Conservation (phyloP, 2,797 vertebrate genomes). For the Gallirallus australis region DNA sequence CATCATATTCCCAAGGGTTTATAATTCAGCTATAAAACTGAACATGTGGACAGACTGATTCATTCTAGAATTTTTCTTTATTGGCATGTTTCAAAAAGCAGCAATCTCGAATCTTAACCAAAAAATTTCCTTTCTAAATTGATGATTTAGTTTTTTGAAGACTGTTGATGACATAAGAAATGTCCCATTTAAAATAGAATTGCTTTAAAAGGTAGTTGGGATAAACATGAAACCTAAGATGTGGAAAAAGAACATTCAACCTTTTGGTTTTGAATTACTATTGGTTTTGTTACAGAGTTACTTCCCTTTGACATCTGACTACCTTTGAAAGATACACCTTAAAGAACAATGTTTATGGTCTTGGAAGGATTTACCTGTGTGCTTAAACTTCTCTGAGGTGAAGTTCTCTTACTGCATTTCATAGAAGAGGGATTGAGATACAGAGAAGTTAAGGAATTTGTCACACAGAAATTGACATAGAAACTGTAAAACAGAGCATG, state of each 20-base stretch:
- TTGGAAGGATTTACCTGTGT: background rate
- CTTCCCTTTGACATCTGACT: background rate
- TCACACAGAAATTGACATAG: background rate
- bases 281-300: background rate
- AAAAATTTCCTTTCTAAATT: background rate
- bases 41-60: background rate
- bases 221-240: background rate
- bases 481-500: background rate
- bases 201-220: background rate
- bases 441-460: background rate
- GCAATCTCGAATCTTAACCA: background rate
- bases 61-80: background rate
- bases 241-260: background rate
- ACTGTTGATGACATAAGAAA: background rate
- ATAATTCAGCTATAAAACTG: conserved; percentile 14
- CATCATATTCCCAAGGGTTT: background rate
- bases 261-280: background rate
- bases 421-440: background rate
- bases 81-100: background rate
- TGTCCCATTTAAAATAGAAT: background rate
- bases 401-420: background rate
- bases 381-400: background rate
- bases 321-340: background rate
- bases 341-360: background rate
- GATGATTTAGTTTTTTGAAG: background rate